Base-by-base conservation (phyloP, 2,888 invertebrate species). In the Pomacea canaliculata region DNA sequence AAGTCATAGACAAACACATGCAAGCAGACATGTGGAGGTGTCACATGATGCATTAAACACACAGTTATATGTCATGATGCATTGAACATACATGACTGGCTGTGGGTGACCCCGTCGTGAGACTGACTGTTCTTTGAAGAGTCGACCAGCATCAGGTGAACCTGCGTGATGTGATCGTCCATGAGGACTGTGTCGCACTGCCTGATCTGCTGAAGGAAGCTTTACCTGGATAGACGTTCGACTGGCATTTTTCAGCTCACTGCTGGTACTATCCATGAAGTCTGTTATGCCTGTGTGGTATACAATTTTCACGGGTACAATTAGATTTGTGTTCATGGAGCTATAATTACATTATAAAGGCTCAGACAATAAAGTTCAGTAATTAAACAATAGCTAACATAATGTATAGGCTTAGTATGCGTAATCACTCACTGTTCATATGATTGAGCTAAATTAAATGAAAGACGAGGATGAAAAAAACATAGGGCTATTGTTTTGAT, bases 191-290 rank as follows among this genome's bases (percentile, higher is more conserved):
- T 79, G 65, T 23, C 71, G 67, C 76, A 83, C 83, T 13, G 74
- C 76, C 62, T 76, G 70, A 62, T 80, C 81, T 16, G 85, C 85
- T 59, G 85, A 84, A 16, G 88, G 88, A 37, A 88, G 76, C 78
- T 86, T 88, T 16, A 88, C 86, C 81, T 79, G 86, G 63, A 88
- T 88, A 0, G 87, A 87, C 12, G 87, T 85, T 71, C 83, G 84
- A 73, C 87, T 88, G 7, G 83, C 70, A 23, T 71, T 70, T 18
- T 77, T 70, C 60, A 76, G 62, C 12, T 78, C 79, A 12, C n/a
- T 19, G 23, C 65, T 72, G n/a, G 69, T n/a, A 10, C 46, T 59
- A 1, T 68, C 73, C 27, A 51, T 18, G 23, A n/a, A 3, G 23
- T 67, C 67, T 37, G 73, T 51, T 66, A 73, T 67, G n/a, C 37